Base-by-base conservation (phyloP, 2,113 vertebrate genomes). In the Urocynchramus pylzowi region DNA sequence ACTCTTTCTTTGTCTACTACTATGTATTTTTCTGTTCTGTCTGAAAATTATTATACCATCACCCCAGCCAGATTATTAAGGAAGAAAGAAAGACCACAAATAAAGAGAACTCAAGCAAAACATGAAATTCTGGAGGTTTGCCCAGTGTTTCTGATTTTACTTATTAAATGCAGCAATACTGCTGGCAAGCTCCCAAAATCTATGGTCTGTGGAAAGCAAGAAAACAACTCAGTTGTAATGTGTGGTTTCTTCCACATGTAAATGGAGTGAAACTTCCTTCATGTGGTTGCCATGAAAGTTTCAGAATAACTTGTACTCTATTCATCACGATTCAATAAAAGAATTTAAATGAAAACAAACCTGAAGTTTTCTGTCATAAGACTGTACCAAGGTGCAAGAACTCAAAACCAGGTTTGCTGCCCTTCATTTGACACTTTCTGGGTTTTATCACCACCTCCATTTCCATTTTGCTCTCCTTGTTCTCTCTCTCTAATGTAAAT, bases 121-220 rank as follows among this genome's bases (percentile, higher is more conserved):
- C 97, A 98, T 94, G 97, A 97, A 94, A 94, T 97, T 97, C 97
- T 99, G 99, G 98, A 99, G 89, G 47, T 49, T 57, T 98, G 98
- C 98, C 98, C 97, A 97, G 98, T 97, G 97, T 98, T 98, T 97
- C 96, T 98, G 98, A 98, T 98, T 98, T 98, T 98, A 97, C 98
- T 99, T 98, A 99, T 99, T 99, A 98, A 98, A 98, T 98, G 98
- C 98, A 98, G 98, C 98, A 97, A 97, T 95, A 92, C 96, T 98
- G 90, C 89, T 99, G 99, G 98, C 98, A 98, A 97, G 68, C 52
- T 97, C 98, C 98, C 98, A 99, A 96, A 97, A 96, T 97, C 97
- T 96, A 97, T 75, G 73, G 84, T 84, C 82, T 97, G 81, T 89
- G 96, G 96, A 97, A 94, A 97, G 96, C 87, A 96, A 97, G 93